Base-by-base conservation (phyloP, 2,113 vertebrate genomes). In the Megaceryle maxima region DNA sequence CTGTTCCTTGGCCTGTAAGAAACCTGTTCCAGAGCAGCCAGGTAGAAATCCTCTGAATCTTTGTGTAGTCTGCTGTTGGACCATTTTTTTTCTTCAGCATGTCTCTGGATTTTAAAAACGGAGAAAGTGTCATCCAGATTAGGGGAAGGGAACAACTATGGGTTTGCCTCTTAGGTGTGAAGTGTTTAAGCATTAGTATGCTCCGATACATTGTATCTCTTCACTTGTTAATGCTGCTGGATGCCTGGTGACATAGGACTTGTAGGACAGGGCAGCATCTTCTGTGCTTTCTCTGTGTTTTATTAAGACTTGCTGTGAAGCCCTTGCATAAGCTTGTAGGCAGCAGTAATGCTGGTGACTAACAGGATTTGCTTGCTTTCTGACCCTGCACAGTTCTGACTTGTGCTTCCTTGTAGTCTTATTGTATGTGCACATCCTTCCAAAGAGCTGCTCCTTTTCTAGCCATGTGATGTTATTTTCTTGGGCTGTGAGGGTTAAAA, bases 401-500 rank as follows among this genome's bases (percentile, higher is more conserved):
- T 74, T 82, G 18, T 2, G 3, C 46, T 6, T 43, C 31, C 21
- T 55, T 4, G 1, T 1, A 2, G 21, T 35, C 31, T 70, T 33
- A 31, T 60, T 0, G 0, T 16, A 31, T 5, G 10, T 25, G 33
- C 18, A 13, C 1, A 2, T 46, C 48, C 35, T 77, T 60, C 48
- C 19, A 39, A 82, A 85, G 44, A 12, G 21, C 13, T 56, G 15
- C 28, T 88, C 18, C 37, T 72, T 88, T 67, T 50, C 46, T 26
- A 55, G 39, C n/a, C 2, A 0, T 2, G 6, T 59, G 37, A 43
- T 17, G 19, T 28, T 63, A 24, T 67, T 59, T 72, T 25, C 24
- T 81, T 53, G 70, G 87, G 51, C 79, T 75, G 39, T 51, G 75
- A 76, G 35, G 37, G 22, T 90, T 92, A 63, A 83, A 83, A 62